These are phyloP conservation scores for Emydura subglobosa DNA, from an alignment of 2,113 vertebrate species.

Conservation along the genomic window DNA sequence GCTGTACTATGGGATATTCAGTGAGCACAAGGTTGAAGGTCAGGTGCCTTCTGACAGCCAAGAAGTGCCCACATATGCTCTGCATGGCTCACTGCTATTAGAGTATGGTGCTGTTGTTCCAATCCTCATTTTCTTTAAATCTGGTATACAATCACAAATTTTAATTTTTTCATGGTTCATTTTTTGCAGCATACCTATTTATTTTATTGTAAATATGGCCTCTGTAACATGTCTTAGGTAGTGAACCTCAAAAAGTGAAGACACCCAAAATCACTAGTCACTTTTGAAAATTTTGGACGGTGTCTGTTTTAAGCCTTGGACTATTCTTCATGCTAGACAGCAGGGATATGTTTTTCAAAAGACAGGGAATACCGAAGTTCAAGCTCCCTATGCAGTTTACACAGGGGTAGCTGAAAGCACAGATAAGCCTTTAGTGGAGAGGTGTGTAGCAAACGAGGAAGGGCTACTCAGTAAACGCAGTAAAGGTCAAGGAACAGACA, in stretches of 20 bases:
- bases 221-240: neutral
- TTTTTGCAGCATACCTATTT: neutral
- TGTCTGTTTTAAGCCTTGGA: neutral
- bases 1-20: neutral
- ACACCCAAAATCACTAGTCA: neutral
- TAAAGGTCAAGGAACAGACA: neutral
- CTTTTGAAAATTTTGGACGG: neutral
- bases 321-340: neutral
- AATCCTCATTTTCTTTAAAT: neutral
- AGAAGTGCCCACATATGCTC: neutral
- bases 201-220: neutral
- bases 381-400: no score
- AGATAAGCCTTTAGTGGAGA: neutral
- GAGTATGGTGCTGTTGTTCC: neutral
- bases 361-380: neutral
- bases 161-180: neutral
- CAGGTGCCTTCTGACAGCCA: neutral
- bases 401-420: neutral
- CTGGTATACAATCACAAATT: neutral
- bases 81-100: neutral
- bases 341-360: neutral
- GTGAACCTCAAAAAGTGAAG: neutral
- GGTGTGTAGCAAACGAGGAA: slow-evolving; percentile 12
- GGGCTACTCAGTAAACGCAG: neutral
- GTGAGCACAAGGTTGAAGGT: neutral